These are phyloP conservation scores for Pristionchus pacificus DNA, from an alignment of 1,140 invertebrate genomes.

Conservation along the genomic window DNA sequence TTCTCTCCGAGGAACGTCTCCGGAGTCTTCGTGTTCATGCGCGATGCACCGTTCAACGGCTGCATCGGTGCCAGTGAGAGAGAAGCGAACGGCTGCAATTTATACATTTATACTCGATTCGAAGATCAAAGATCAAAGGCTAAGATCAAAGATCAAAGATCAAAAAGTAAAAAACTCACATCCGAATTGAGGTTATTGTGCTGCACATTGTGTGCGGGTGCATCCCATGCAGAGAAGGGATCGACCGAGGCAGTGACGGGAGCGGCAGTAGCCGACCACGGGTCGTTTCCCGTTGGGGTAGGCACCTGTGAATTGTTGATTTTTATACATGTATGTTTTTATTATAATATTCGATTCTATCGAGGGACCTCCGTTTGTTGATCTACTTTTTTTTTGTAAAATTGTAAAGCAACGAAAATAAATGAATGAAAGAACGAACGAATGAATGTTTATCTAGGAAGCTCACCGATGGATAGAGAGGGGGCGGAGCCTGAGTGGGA, in stretches of 20 bases:
- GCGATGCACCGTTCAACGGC: constrained; percentile 2
- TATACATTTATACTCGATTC: no score
- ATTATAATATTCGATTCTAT: no score
- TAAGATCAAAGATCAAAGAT: neutral
- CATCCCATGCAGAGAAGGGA: constrained; percentile 32
- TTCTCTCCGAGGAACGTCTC: constrained; percentile 89
- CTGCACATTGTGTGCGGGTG: no score
- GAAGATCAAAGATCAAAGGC: constrained; percentile 8
- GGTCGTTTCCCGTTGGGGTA: constrained; percentile 30
- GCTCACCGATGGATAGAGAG: neutral
- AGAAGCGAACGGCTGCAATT: constrained; percentile 10
- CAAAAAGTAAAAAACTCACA: neutral
- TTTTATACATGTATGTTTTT: no score
- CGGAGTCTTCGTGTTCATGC: constrained; percentile 69
- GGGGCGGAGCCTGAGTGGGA: constrained; percentile 1
- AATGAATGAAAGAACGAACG: no score
- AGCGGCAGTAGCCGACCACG: constrained; percentile 32
- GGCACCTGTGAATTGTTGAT: no score
- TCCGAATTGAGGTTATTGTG: no score
- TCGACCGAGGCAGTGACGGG: constrained; percentile 17
- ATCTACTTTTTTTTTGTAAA: no score
- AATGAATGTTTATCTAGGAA: constrained; percentile 3
- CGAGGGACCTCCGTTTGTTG: no score
- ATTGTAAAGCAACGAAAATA: no score
- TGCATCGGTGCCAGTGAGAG: constrained; percentile 13